Evolutionary conservation across 2,888 invertebrate genomes (phyloP).

Genomic region (Catocala sponsa): DNA sequence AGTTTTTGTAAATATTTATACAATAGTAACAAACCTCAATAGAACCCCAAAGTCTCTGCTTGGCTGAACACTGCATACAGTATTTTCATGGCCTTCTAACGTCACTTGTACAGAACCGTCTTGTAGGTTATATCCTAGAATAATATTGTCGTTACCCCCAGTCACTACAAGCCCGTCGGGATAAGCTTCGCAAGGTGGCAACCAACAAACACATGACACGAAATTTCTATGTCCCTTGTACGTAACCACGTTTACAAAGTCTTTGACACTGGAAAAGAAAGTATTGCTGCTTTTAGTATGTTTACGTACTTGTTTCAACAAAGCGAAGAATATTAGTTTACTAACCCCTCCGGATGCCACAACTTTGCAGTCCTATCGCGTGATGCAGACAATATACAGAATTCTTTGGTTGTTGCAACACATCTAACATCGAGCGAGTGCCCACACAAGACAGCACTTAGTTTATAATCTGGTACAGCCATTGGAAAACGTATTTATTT

Average conservation of each 20-base stretch:
- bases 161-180: conserved; percentile 95
- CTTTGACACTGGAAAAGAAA: conserved; percentile 81
- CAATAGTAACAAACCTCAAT: conserved; percentile 66
- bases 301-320: conserved; percentile 10
- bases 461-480: conserved; percentile 90
- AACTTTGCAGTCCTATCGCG: conserved; percentile 95
- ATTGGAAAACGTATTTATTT: conserved; percentile 63
- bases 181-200: conserved; percentile 90
- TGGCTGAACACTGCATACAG: conserved; percentile 88
- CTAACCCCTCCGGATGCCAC: conserved; percentile 94
- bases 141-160: conserved; percentile 95
- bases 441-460: conserved; percentile 92
- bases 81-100: conserved; percentile 93
- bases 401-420: conserved; percentile 90
- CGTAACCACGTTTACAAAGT: conserved; percentile 90
- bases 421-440: conserved; percentile 96
- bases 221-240: conserved; percentile 95
- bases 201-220: conserved; percentile 93
- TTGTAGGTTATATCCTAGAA: conserved; percentile 93
- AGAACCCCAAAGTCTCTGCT: conserved; percentile 78
- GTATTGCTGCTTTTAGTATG: conserved; percentile 8
- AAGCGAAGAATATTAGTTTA: conserved; percentile 34
- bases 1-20: not conserved
- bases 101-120: conserved; percentile 90
- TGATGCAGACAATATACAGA: conserved; percentile 94